phyloP scores from a whole-genome alignment of 53 echinoderm and acorn worm species.

The Temnopleurus reevesii region DNA sequence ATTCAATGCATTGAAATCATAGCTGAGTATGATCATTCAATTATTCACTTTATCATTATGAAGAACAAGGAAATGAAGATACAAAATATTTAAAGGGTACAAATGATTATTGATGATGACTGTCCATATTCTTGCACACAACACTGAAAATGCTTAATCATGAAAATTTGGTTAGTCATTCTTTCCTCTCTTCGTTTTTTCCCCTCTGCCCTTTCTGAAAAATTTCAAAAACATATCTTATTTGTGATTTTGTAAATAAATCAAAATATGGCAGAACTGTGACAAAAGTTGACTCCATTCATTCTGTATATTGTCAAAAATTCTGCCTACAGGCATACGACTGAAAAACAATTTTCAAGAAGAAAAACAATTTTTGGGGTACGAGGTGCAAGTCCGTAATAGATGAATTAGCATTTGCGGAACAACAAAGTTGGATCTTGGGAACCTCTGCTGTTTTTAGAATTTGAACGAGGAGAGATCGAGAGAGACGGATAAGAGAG shows the following conservation, averaged over 20 bases:
- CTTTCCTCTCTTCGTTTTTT: not conserved
- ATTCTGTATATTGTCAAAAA: not conserved
- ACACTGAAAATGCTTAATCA: too few relatives aligned
- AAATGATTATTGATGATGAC: too few relatives aligned
- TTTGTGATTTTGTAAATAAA: slow-evolving; percentile 16
- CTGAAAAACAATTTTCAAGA: not conserved
- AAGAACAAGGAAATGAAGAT: too few relatives aligned
- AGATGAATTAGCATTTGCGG: not conserved
- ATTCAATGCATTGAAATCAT: too few relatives aligned
- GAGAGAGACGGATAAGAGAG: not conserved
- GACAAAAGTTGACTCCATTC: not conserved
- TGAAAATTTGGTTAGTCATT: too few relatives aligned
- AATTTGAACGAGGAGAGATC: not conserved
- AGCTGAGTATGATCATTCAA: too few relatives aligned
- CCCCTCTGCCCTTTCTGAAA: slow-evolving; percentile 24
- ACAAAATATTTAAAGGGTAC: too few relatives aligned
- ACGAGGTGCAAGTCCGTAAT: slow-evolving; percentile 10
- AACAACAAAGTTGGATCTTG: not conserved
- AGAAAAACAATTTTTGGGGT: too few relatives aligned
- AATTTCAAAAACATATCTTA: not conserved
- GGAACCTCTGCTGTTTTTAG: not conserved
- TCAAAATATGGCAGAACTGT: not conserved
- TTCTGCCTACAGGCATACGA: not conserved
- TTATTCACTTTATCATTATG: too few relatives aligned
- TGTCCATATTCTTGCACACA: too few relatives aligned